Evolutionary conservation across 1,140 invertebrate species (phyloP).

Genomic region (Solen grandis): DNA sequence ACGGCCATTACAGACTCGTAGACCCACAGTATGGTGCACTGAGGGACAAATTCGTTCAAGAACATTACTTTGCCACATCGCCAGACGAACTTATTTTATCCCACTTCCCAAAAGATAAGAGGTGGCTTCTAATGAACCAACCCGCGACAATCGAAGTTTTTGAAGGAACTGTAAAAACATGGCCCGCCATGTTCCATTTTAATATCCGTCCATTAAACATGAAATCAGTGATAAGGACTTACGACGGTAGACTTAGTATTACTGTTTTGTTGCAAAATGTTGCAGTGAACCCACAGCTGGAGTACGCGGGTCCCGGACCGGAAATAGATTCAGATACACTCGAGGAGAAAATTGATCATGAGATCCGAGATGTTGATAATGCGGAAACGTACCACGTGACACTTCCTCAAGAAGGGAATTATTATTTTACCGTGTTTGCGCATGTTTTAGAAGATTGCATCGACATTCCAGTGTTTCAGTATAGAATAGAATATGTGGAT

Average conservation of each 20-base stretch:
- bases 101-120: conserved; percentile 73
- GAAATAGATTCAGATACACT: conserved; percentile 66
- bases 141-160: conserved; percentile 65
- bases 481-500: conserved; percentile 70
- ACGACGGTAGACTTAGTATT: conserved; percentile 72
- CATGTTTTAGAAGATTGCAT: conserved; percentile 71
- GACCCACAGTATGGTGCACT: conserved; percentile 68
- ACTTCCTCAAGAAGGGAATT: conserved; percentile 73
- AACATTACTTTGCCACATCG: conserved; percentile 73
- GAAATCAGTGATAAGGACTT: conserved; percentile 72
- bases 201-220: conserved; percentile 74
- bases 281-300: conserved; percentile 70
- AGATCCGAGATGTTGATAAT: conserved; percentile 73
- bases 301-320: conserved; percentile 71
- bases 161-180: conserved; percentile 71
- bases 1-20: conserved; percentile 68
- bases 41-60: conserved; percentile 69
- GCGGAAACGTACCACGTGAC: conserved; percentile 75
- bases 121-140: conserved; percentile 73
- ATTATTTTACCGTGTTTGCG: conserved; percentile 73
- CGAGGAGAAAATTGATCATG: conserved; percentile 71
- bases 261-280: conserved; percentile 71
- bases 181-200: conserved; percentile 76
- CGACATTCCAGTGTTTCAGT: conserved; percentile 74
- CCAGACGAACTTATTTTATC: conserved; percentile 72